Evolutionary conservation across 2,113 vertebrate genomes (phyloP), one percentile per base, ranked within the genome.

Genomic region (Muntiacus muntjak): DNA sequence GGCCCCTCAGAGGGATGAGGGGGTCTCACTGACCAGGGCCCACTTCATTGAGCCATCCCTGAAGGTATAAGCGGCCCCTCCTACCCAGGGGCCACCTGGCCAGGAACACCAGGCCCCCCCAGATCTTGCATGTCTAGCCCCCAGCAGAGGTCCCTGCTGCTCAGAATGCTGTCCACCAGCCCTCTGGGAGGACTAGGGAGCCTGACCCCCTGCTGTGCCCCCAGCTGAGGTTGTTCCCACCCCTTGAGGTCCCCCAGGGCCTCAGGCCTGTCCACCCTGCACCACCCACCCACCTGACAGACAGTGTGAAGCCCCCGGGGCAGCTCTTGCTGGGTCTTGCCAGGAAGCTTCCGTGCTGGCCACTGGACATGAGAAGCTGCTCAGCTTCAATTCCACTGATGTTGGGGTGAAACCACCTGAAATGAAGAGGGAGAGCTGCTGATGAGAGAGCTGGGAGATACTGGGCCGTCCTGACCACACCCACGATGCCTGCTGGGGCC

Each of bases 401-500:
- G 98, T 99, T 99, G 96, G 99, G 99, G 93, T 99, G 99, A 98
- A 99, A 99, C 99, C 99, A 99, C 99, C 99, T 99, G 64, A 10
- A 26, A 95, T 28, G 57, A 87, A 94, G 0, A 0, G 0, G 19
- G 60, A 3, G 7, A 0, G 36, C 21, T 10, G 86, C 36, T 8
- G 28, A 16, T 13, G 33, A 54, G 30, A 54, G 50, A 54, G 79
- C 47, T 0, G 10, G 4, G 58, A 45, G 0, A 21, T 36, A 45
- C 4, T 4, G 30, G 7, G 76, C n/a, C 4, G 0, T 10, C 2
- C 78, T 4, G 55, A 17, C 36, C 55, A 28, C 57, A 7, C 4
- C 57, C 23, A 5, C 6, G 1, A 4, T 54, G 50, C 47, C 79
- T 11, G 0, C 78, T 54, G 47, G 79, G 30, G 79, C 30, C 1